Evolutionary conservation across 2,888 invertebrate genomes (phyloP), one percentile per base, ranked within the genome.

Genomic region (Drosophila picticornis): DNA sequence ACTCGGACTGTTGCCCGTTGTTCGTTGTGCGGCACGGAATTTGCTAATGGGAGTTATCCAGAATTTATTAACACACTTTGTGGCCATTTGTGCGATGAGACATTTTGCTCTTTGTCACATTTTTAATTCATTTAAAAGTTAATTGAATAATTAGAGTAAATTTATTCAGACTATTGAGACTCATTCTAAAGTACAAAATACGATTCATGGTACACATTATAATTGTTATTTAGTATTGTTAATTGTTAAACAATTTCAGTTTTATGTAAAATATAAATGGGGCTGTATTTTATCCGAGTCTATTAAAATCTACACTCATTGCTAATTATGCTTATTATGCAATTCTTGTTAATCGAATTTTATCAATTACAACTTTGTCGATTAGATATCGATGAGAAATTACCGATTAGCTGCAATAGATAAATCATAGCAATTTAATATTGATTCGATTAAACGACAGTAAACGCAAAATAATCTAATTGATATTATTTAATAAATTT

Each of bases 1-100:
- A 46, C 25, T 22, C 34, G 25, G 29, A 36, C 57, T 31, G 11
- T 57, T 53, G 48, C 13, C 31, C 25, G 34, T 46, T 25, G 46
- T 46, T 46, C 25, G 36, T 58, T 48, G 32, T 48, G 32, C 7
- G 32, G 3, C 31, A 11, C 27, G 27, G 22, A 59, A 50, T 25
- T 32, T 56, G 11, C 36, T 31, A 16, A 16, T 29, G 10, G 16
- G 10, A 29, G 32, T 48, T 46, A 25, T 5, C 48, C n/a, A 7
- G 25, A 53, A 52, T 40, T 25, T 55, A 68, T 57, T 62, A 19
- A 16, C 46, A 25, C 7, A 27, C 32, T 50, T 11, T 34, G 40
- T 56, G 7, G 7, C 7, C 43, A 36, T 27, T 31, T 46, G 22
- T 48, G 19, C 43, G 25, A 27, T 25, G 10, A 36, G 43, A 57